Evolutionary conservation across 2,797 vertebrate genomes (phyloP).

Genomic region (Galago senegalensis): DNA sequence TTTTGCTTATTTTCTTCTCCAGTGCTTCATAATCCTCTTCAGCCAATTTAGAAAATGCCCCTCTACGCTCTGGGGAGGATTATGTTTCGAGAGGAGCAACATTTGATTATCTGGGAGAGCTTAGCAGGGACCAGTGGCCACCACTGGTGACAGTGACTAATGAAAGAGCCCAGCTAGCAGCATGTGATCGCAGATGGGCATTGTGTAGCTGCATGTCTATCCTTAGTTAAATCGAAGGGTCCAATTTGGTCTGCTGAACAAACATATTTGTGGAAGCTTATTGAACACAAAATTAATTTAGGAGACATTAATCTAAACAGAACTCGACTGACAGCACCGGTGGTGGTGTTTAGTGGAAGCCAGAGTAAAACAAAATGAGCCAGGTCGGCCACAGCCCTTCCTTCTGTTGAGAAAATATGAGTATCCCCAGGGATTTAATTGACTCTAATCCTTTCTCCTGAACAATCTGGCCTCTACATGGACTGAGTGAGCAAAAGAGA

Average conservation of each 20-base stretch:
- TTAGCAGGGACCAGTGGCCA: conserved; percentile 43
- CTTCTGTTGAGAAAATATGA: conserved; percentile 54
- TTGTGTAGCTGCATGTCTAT: background rate
- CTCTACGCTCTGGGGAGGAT: conserved; percentile 47
- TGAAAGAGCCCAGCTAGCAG: background rate
- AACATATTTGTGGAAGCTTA: conserved; percentile 75
- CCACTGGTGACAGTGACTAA: conserved; percentile 69
- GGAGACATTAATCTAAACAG: conserved; percentile 78
- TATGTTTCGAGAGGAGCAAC: conserved; percentile 55
- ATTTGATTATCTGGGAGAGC: conserved; percentile 53
- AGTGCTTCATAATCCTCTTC: conserved; percentile 53
- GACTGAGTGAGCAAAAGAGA: background rate
- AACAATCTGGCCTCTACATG: background rate
- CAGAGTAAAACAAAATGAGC: background rate
- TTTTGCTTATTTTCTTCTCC: conserved; percentile 54
- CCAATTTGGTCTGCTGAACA: conserved; percentile 76
- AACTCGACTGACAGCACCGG: conserved; percentile 39
- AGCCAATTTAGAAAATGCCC: conserved; percentile 65
- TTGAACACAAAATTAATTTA: conserved; percentile 82
- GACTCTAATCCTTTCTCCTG: conserved; percentile 20
- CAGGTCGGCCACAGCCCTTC: background rate
- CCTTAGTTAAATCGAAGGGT: conserved; percentile 47
- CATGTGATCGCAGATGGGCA: rapidly evolving
- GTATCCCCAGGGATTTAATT: conserved; percentile 31
- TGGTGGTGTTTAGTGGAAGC: conserved; percentile 48